Evolutionary conservation across 2,888 invertebrate species (phyloP).

Genomic region (Latrodectus elegans): DNA sequence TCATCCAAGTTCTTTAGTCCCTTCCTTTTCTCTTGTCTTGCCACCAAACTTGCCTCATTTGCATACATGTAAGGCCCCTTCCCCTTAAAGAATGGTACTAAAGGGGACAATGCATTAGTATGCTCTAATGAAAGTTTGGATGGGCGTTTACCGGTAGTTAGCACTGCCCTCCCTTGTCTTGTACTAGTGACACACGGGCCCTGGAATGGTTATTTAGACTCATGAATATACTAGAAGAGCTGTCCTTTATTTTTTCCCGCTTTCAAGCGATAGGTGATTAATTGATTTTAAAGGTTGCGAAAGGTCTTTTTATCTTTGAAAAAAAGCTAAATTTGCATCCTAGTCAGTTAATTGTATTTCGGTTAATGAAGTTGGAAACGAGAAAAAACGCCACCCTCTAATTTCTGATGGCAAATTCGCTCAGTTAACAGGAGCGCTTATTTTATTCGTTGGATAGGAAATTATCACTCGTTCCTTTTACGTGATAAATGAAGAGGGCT

Average conservation of each 20-base stretch:
- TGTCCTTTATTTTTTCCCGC: conserved; percentile 29
- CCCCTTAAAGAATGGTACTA: conserved; percentile 31
- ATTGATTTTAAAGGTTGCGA: conserved; percentile 67
- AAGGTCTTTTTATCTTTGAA: conserved; percentile 50
- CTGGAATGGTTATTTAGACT: conserved; percentile 60
- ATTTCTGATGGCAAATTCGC: conserved; percentile 25
- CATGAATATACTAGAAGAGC: conserved; percentile 56
- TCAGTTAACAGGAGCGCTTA: background rate
- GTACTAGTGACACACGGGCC: conserved; percentile 62
- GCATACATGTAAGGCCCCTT: conserved; percentile 62
- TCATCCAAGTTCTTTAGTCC: background rate
- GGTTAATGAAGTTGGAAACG: conserved; percentile 62
- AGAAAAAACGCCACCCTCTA: conserved; percentile 31
- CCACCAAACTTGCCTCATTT: conserved; percentile 58
- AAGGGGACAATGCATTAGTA: conserved; percentile 52
- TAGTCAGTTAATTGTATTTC: conserved; percentile 62
- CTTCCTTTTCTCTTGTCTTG: background rate
- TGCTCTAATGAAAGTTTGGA: conserved; percentile 66
- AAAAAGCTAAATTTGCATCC: conserved; percentile 62
- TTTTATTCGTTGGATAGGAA: background rate
- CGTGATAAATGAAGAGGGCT: too few species aligned
- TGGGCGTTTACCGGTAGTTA: conserved; percentile 68
- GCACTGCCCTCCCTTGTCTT: conserved; percentile 67
- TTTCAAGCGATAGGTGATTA: conserved; percentile 51
- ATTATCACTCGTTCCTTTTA: conserved; percentile 7